Evolutionary conservation across 2,797 vertebrate genomes (phyloP).

Genomic region (Morus bassanus): DNA sequence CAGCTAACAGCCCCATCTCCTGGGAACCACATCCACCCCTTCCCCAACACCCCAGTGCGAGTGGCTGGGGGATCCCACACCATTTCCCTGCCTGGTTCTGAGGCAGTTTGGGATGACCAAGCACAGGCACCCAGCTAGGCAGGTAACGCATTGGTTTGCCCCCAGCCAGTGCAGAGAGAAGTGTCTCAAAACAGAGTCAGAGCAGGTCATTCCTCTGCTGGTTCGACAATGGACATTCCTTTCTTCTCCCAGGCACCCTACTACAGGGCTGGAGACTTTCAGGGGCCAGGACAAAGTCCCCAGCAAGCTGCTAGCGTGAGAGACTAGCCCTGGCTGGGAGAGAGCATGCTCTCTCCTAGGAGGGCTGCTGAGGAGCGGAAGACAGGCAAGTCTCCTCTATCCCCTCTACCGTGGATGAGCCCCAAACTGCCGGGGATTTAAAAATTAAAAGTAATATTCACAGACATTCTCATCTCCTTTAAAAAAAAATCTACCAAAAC

Average conservation of each 20-base stretch:
- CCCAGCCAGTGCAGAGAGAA: neutral
- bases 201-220: neutral
- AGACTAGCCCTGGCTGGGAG: neutral
- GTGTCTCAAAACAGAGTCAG: neutral
- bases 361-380: neutral
- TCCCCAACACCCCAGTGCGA: neutral
- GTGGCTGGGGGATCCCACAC: fast-evolving
- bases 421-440: neutral
- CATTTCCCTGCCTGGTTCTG: neutral
- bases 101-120: neutral
- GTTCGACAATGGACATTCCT: neutral
- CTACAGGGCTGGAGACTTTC: neutral
- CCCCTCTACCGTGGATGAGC: neutral
- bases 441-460: neutral
- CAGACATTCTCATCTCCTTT: neutral
- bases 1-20: too few species aligned
- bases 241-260: neutral
- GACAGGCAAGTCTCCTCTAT: neutral
- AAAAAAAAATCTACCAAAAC: neutral
- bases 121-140: neutral
- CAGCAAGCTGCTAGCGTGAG: neutral
- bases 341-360: neutral
- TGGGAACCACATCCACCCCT: neutral
- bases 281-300: neutral
- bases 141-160: neutral